Base-by-base conservation (phyloP, 2,888 invertebrate species). In the Brachypalpus laphriformis region DNA sequence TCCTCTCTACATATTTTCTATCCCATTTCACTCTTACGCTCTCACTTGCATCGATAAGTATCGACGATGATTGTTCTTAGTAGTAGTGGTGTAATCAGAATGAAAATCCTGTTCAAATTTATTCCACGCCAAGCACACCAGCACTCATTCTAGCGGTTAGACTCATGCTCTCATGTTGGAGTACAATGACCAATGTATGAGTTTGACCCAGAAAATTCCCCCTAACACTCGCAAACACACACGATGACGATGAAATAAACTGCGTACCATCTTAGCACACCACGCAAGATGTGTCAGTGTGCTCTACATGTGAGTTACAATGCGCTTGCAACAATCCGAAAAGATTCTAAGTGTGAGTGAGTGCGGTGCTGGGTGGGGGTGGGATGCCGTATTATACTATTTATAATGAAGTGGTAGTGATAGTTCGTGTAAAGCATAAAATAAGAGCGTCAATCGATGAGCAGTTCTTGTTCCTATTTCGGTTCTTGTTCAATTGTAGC, bases 181-280 rank as follows among this genome's bases (percentile, higher is more conserved):
- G 76, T 74, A 72, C 76, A 86, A 77, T 76, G 81, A 77, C 82
- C 76, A 82, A 68, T 82, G 86, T 86, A 82, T 86, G 71, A 75
- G 82, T 86, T 82, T 86, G 86, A 86, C 86, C 86, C 86, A 86
- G 86, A 86, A 86, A 86, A 82, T 77, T 61, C 56, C 18, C 54
- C 47, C 66, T n/a, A 80, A 76, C 54, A 75, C 72, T 51, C 4
- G 25, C 51, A 34, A 49, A 71, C 45, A 75, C 31, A 51, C 49
- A 37, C 25, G 8, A 18, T 20, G 9, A 18, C 3, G 47, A 16
- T 47, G 47, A 47, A 47, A 47, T 45, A 14, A 51, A 51, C 14
- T 51, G 72, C 51, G 51, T 51, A 37, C 20, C 47, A 56, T 9
- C 22, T 31, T 40, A 8, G 14, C 8, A 56, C 31, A 7, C 11